A percentile compares a stretch with the other conserved stretches of the same genome.
Evolutionary conservation across 2,797 vertebrate species (phyloP).

Genomic region (Eulemur albifrons): DNA sequence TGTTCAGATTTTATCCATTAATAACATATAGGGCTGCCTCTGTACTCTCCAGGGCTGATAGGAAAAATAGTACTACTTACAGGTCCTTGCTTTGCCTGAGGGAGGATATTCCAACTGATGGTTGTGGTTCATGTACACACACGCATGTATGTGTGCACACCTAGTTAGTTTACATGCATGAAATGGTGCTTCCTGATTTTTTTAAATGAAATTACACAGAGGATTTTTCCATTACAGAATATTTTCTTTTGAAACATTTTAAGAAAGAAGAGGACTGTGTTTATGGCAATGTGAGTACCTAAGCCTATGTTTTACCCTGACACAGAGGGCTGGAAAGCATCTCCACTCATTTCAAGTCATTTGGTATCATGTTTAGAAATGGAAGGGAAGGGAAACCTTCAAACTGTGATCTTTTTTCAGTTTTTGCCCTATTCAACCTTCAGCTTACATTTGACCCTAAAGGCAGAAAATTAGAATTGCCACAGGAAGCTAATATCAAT

Average conservation of each 20-base stretch:
- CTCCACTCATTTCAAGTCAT: background rate
- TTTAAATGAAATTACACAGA: background rate
- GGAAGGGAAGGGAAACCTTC: background rate
- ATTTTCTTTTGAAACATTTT: background rate
- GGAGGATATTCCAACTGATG: constrained; percentile 79
- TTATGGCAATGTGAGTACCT: background rate
- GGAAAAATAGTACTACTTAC: constrained; percentile 84
- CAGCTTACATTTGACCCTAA: constrained; percentile 73
- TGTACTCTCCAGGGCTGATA: constrained; percentile 84
- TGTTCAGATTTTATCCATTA: constrained; percentile 90
- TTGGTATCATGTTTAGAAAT: background rate
- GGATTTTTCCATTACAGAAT: background rate
- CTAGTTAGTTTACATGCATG: background rate
- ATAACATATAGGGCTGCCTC: constrained; percentile 87
- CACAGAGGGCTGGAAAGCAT: background rate
- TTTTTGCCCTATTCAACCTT: constrained; percentile 59
- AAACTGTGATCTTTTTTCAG: background rate
- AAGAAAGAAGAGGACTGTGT: background rate
- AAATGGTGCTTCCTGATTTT: background rate
- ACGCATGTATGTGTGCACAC: background rate
- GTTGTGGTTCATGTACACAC: background rate
- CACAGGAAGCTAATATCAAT: constrained; percentile 44
- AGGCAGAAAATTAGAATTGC: constrained; percentile 66
- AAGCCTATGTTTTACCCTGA: background rate
- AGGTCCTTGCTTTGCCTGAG: constrained; percentile 83